A percentile compares a stretch with the other conserved stretches of the same genome.
Conservation (phyloP, 2,888 invertebrate species). For the Drosophila aldrichi region DNA sequence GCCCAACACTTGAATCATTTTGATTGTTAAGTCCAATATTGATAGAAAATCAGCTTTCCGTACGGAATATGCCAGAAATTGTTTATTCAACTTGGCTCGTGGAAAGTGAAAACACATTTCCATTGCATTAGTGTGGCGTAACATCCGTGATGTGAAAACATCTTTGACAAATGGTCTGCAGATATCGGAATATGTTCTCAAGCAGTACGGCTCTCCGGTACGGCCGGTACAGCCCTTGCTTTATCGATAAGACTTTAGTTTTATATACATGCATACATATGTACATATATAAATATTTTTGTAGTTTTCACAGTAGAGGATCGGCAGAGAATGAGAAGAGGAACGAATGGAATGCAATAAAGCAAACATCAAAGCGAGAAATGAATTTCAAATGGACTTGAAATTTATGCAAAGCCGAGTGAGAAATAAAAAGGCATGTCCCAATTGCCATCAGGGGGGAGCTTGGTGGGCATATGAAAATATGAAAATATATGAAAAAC, state of each 20-base stretch:
- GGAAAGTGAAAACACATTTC: slow-evolving; percentile 1
- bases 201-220: neutral
- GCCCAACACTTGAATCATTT: neutral
- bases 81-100: neutral
- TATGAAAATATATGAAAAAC: neutral
- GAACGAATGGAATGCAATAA: slow-evolving; percentile 38
- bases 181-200: slow-evolving; percentile 10
- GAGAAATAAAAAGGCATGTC: slow-evolving; percentile 40
- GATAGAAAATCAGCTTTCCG: neutral
- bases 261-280: neutral
- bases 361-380: slow-evolving; percentile 63
- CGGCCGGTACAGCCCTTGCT: neutral
- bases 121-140: neutral
- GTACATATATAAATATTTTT: neutral
- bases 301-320: slow-evolving; percentile 3
- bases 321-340: neutral
- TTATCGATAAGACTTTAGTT: slow-evolving; percentile 21
- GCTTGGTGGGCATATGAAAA: slow-evolving; percentile 20
- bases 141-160: neutral
- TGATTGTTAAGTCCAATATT: neutral
- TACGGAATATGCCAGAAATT: neutral
- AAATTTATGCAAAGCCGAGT: slow-evolving; percentile 67
- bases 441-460: slow-evolving; percentile 26
- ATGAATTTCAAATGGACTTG: slow-evolving; percentile 58
- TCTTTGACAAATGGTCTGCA: slow-evolving; percentile 3